Percentiles rank a stretch among this genome's conserved stretches.
phyloP scores from a whole-genome alignment of 1,140 invertebrate genomes.

The Bombus waltoni region DNA sequence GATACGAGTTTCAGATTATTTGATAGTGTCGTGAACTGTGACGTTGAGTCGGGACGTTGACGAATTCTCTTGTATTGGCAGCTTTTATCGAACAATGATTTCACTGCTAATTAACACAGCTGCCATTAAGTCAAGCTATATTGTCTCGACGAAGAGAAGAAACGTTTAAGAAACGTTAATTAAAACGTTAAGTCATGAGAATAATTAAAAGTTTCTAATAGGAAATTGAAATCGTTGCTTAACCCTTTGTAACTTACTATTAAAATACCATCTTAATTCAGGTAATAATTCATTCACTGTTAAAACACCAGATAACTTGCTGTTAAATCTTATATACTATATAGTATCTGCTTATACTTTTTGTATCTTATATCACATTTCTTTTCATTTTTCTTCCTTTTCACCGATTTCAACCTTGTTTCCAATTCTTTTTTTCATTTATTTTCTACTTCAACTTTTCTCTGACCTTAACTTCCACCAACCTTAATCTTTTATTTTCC shows the following conservation, averaged over 20 bases:
- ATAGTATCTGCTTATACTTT: no score
- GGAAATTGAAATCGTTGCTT: background rate
- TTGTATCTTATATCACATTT: background rate
- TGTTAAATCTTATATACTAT: no score
- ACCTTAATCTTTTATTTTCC: background rate
- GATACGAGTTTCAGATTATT: constrained; percentile 7
- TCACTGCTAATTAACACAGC: no score
- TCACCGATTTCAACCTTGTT: background rate
- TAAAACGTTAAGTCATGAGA: background rate
- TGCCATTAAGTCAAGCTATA: background rate
- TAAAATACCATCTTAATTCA: background rate
- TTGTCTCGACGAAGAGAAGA: background rate
- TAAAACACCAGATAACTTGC: no score
- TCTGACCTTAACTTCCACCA: background rate
- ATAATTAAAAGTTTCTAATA: background rate
- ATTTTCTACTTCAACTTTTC: background rate
- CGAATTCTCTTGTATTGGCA: background rate
- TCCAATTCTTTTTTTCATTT: background rate
- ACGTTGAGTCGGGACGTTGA: background rate
- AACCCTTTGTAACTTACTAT: background rate
- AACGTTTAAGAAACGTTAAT: background rate
- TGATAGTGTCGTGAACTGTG: background rate
- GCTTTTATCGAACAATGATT: constrained; percentile 3
- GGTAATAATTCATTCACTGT: background rate
- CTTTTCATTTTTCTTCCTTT: background rate